Conservation (phyloP, 2,797 vertebrate genomes). For the Salmo trutta region DNA sequence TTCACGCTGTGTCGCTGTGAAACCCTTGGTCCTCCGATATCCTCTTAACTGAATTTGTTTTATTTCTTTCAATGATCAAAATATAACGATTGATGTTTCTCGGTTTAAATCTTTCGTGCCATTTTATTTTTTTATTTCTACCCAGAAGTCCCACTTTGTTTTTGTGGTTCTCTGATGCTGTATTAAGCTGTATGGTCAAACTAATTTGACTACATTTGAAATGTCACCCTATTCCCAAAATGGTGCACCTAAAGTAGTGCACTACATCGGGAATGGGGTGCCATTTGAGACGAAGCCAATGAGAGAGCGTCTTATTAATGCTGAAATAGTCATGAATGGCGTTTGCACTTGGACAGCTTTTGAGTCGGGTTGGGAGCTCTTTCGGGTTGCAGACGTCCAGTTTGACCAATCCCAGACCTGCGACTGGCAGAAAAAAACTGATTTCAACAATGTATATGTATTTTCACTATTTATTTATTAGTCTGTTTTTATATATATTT, state of each 20-base stretch:
- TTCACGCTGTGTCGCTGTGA: slow-evolving; percentile 39
- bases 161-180: slow-evolving; percentile 65
- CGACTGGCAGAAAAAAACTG: slow-evolving; percentile 57
- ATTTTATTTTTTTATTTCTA: slow-evolving; percentile 49
- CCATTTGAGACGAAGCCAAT: slow-evolving; percentile 26
- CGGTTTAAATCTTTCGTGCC: slow-evolving; percentile 57
- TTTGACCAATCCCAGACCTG: slow-evolving; percentile 68
- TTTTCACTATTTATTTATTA: slow-evolving; percentile 79
- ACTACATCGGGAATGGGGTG: not conserved
- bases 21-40: slow-evolving; percentile 14
- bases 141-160: slow-evolving; percentile 8
- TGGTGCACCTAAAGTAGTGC: not conserved
- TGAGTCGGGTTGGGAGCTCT: slow-evolving; percentile 45
- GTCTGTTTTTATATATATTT: slow-evolving; percentile 48
- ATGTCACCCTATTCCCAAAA: not conserved
- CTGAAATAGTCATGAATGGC: slow-evolving; percentile 67
- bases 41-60: slow-evolving; percentile 54
- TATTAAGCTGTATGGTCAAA: slow-evolving; percentile 63
- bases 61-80: slow-evolving; percentile 51
- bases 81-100: slow-evolving; percentile 53
- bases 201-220: slow-evolving; percentile 5
- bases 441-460: slow-evolving; percentile 73
- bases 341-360: slow-evolving; percentile 73
- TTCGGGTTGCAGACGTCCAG: slow-evolving; percentile 48
- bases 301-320: slow-evolving; percentile 39